phyloP scores from a whole-genome alignment of 2,888 invertebrate species.

The Parnassius smintheus region DNA sequence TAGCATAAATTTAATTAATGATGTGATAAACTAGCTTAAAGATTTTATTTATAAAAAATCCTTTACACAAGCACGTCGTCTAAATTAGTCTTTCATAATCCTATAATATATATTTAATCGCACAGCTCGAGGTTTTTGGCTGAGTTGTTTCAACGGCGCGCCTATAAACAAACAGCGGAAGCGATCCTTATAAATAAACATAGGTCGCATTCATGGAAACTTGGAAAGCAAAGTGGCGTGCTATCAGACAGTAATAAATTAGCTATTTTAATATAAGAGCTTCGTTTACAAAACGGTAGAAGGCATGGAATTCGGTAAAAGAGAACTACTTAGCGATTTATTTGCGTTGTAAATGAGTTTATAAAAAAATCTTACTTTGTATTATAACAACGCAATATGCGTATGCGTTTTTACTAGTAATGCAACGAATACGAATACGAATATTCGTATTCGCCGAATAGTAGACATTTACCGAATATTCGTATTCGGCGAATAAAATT shows the following conservation, averaged over 20 bases:
- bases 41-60: neutral
- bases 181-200: slow-evolving; percentile 56
- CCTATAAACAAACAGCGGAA: slow-evolving; percentile 59
- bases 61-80: slow-evolving; percentile 1
- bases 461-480: no score
- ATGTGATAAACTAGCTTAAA: no score
- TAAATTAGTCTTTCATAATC: slow-evolving; percentile 10
- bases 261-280: slow-evolving; percentile 3
- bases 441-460: no score
- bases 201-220: slow-evolving; percentile 42
- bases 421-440: no score
- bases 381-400: no score
- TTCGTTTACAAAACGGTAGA: neutral
- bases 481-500: no score
- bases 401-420: no score
- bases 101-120: slow-evolving; percentile 14
- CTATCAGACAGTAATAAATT: slow-evolving; percentile 15
- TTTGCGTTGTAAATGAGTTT: no score
- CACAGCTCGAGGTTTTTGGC: neutral
- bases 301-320: neutral
- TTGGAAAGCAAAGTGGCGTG: slow-evolving; percentile 40
- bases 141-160: slow-evolving; percentile 15
- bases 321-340: no score
- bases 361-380: no score
- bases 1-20: no score